Percentiles rank a stretch among this genome's conserved stretches.
phyloP scores from a whole-genome alignment of 2,888 invertebrate genomes.

The Meiosimyza decipiens region DNA sequence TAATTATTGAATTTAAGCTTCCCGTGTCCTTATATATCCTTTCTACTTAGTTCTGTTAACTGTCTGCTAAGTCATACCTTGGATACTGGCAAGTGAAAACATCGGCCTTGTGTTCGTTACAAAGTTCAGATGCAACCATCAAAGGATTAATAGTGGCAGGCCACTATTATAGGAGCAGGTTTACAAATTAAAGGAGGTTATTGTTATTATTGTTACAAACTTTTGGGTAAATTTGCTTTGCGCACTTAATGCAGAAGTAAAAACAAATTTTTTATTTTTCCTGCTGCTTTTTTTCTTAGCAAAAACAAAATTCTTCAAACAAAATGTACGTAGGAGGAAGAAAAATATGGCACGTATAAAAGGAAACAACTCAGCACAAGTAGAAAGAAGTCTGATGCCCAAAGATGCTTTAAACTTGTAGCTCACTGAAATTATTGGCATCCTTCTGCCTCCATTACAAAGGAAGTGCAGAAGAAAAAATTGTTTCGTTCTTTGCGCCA shows the following conservation, averaged over 20 bases:
- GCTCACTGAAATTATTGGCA: neutral
- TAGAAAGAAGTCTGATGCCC: neutral
- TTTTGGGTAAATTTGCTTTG: neutral
- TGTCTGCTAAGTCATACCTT: no score
- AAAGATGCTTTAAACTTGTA: conserved; percentile 8
- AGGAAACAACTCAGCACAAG: neutral
- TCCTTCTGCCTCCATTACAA: neutral
- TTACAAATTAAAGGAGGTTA: neutral
- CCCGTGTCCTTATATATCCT: no score
- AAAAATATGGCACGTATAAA: neutral
- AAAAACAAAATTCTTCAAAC: conserved; percentile 11
- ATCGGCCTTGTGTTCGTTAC: no score
- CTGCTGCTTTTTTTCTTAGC: neutral
- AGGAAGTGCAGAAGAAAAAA: neutral
- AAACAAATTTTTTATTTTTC: no score
- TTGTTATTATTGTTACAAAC: conserved; percentile 12
- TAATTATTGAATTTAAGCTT: no score
- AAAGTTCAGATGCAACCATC: no score
- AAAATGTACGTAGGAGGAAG: neutral
- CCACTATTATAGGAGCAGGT: no score
- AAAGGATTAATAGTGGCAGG: no score
- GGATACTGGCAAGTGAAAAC: no score
- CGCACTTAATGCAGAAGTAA: neutral
- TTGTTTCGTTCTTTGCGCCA: neutral
- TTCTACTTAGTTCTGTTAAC: no score